A percentile compares a stretch with the other conserved stretches of the same genome.
Conservation (phyloP, 1,140 invertebrate species). For the Magallana gigas region DNA sequence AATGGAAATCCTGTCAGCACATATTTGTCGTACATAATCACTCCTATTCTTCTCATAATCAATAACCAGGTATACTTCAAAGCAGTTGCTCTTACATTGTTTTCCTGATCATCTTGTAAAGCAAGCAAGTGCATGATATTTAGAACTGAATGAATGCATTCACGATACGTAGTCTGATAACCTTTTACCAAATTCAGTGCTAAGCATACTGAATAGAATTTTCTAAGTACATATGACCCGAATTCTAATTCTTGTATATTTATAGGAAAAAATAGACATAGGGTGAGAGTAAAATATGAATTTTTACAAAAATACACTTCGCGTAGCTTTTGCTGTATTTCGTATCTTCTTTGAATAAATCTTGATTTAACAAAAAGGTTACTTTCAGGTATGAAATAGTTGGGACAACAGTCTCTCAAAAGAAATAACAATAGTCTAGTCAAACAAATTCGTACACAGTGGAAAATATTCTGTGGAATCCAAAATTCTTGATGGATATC, state of each 20-base stretch:
- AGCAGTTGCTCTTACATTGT: neutral
- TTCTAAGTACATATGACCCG: neutral
- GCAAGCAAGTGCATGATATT: neutral
- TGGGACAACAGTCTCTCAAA: neutral
- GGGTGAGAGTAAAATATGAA: neutral
- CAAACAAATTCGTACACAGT: neutral
- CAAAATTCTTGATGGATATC: neutral
- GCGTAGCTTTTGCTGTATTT: neutral
- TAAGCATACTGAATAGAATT: neutral
- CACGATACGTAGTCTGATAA: neutral
- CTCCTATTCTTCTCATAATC: neutral
- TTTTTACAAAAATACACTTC: neutral
- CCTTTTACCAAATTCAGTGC: neutral
- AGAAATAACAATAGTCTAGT: conserved; percentile 1
- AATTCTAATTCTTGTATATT: neutral
- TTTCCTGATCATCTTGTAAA: neutral
- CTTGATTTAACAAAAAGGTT: neutral
- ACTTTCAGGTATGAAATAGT: neutral
- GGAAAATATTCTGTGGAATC: neutral
- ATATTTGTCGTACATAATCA: too few species aligned
- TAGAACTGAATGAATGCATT: neutral
- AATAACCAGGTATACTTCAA: neutral
- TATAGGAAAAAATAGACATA: neutral
- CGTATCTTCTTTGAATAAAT: neutral
- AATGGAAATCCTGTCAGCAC: too few species aligned